phyloP scores from a whole-genome alignment of 2,888 invertebrate species.

The Oasisia sp. region DNA sequence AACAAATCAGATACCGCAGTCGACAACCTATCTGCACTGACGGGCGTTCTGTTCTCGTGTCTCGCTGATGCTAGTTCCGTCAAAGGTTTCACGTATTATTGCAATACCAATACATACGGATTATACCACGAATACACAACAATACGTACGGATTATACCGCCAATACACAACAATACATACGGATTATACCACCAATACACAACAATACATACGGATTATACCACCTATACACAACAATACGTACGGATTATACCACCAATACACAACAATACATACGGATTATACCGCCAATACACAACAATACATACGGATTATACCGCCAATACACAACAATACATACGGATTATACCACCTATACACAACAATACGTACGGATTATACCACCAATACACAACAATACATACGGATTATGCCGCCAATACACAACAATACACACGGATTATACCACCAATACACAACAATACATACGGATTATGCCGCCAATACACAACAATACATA shows the following conservation, averaged over 20 bases:
- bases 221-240: no score
- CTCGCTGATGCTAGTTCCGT: neutral
- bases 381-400: no score
- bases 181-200: no score
- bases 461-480: neutral
- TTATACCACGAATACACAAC: no score
- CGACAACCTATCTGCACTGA: slow-evolving; percentile 5
- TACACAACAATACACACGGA: neutral
- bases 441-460: no score
- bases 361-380: neutral
- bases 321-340: no score
- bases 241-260: neutral
- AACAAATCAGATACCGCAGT: neutral
- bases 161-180: no score
- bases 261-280: neutral
- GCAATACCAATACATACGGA: neutral
- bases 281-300: no score
- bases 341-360: no score
- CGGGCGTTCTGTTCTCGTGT: neutral
- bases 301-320: neutral
- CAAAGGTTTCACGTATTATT: neutral
- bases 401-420: neutral
- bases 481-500: no score
- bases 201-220: neutral
- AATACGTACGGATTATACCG: neutral